Conservation (phyloP, 2,113 vertebrate genomes). For the Mormyrus iriodes region DNA sequence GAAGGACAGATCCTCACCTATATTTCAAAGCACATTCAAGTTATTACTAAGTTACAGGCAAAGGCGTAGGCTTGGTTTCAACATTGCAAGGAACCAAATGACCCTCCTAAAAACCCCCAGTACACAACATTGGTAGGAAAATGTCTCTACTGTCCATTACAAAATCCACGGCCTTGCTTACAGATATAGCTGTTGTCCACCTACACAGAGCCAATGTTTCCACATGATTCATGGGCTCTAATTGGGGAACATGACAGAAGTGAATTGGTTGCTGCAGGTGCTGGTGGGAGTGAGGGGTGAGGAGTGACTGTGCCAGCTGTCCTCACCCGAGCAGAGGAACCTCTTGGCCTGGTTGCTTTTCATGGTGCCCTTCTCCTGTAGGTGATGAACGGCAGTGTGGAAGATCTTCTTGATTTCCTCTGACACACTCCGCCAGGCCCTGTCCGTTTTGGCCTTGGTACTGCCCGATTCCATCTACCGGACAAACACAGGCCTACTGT, state of each 20-base stretch:
- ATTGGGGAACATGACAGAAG: not conserved
- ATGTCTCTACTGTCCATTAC: not conserved
- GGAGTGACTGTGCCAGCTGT: not conserved
- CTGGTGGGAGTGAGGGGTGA: not conserved
- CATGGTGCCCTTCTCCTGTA: conserved; percentile 91
- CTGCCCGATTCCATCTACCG: conserved; percentile 76
- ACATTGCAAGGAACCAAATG: not conserved
- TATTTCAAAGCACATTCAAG: not conserved
- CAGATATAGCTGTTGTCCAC: not conserved
- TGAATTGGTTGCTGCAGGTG: not conserved
- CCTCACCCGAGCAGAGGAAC: conserved; percentile 89
- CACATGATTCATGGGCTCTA: not conserved
- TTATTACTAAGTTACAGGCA: not conserved
- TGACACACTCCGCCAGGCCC: conserved; percentile 84
- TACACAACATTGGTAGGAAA: not conserved
- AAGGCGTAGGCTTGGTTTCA: not conserved
- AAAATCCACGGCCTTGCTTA: not conserved
- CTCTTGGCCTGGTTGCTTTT: conserved; percentile 83
- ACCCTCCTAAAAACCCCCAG: not conserved
- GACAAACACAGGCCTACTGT: conserved; percentile 5
- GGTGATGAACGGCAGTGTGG: conserved; percentile 79
- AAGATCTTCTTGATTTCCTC: conserved; percentile 95
- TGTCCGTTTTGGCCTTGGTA: conserved; percentile 72
- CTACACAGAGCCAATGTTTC: not conserved
- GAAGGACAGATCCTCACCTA: not conserved